Evolutionary conservation across 2,113 vertebrate genomes (phyloP), one percentile per base, ranked within the genome.

Genomic region (Neogale vison): DNA sequence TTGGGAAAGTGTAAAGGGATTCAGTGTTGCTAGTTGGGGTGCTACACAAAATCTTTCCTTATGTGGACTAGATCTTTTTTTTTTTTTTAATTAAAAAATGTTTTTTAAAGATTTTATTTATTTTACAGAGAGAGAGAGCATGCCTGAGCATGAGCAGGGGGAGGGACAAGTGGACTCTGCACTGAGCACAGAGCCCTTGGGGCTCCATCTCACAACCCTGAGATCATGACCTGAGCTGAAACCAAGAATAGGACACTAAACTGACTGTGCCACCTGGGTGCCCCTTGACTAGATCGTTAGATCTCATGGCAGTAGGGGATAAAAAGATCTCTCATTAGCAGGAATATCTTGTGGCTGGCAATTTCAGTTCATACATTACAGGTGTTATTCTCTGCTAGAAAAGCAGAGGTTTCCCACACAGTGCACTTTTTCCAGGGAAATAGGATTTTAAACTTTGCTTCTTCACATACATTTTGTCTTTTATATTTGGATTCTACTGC

Each of bases 361-460:
- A n/a, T 92, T 94, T 96, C 63, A 74, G 26, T 95, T 29, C 39
- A 77, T 52, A 29, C 20, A 12, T 55, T 72, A 65, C 13, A 92
- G 26, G 61, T 65, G 4, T 52, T 93, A 85, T 4, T 76, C 52
- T 93, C 61, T 89, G 31, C 31, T 59, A 55, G n/a, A 63, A 93
- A 88, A 29, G 23, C 50, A 65, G 57, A 81, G n/a, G 9, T 85
- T 96, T 96, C 36, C 18, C 14, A 90, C 55, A 83, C 24, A 90
- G 18, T 86, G 29, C 10, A 77, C 18, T 81, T 79, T 12, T 93
- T 36, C 72, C 57, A 81, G 47, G 45, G 67, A 50, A 96, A 50
- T 39, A 72, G 20, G n/a, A 74, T 93, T 95, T 97, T 91, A 90
- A 93, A 90, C 29, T 96, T 76, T 57, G 45, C 31, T 86, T 91